Evolutionary conservation across 2,797 vertebrate genomes (phyloP).

Genomic region (Antennarius maculatus): DNA sequence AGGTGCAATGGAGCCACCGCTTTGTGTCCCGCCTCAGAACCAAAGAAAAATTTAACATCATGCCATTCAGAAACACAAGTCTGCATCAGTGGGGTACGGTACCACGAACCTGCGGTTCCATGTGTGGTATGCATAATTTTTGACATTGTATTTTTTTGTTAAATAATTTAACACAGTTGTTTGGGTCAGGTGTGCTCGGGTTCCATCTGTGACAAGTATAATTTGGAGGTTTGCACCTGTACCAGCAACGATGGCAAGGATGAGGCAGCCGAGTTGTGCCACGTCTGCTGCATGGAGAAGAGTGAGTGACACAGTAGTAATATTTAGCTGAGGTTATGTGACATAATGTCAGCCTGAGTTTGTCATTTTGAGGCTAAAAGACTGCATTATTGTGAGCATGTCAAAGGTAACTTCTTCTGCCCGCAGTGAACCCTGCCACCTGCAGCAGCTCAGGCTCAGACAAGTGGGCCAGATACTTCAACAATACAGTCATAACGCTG

Average conservation of each 20-base stretch:
- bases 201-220: slow-evolving; percentile 91
- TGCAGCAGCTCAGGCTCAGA: slow-evolving; percentile 93
- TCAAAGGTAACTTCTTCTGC: slow-evolving; percentile 11
- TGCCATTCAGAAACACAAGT: slow-evolving; percentile 94
- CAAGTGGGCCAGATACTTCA: slow-evolving; percentile 82
- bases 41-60: slow-evolving; percentile 88
- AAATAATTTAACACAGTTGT: neutral
- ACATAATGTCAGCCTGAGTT: neutral
- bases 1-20: slow-evolving; percentile 85
- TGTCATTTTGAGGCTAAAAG: neutral
- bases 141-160: slow-evolving; percentile 3
- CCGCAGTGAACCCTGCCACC: slow-evolving; percentile 84
- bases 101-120: neutral
- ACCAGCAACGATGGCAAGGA: slow-evolving; percentile 82
- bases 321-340: neutral
- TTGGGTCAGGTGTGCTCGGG: slow-evolving; percentile 88
- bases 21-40: slow-evolving; percentile 86
- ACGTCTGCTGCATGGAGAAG: slow-evolving; percentile 96
- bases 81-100: slow-evolving; percentile 91
- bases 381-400: neutral
- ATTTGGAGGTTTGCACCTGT: slow-evolving; percentile 91
- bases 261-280: slow-evolving; percentile 90
- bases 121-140: neutral
- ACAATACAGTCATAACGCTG: slow-evolving; percentile 84
- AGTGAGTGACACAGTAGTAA: slow-evolving; percentile 78